A percentile compares a stretch with the other conserved stretches of the same genome.
Conservation (phyloP, 2,888 invertebrate genomes). For the Aspidiotus destructor region DNA sequence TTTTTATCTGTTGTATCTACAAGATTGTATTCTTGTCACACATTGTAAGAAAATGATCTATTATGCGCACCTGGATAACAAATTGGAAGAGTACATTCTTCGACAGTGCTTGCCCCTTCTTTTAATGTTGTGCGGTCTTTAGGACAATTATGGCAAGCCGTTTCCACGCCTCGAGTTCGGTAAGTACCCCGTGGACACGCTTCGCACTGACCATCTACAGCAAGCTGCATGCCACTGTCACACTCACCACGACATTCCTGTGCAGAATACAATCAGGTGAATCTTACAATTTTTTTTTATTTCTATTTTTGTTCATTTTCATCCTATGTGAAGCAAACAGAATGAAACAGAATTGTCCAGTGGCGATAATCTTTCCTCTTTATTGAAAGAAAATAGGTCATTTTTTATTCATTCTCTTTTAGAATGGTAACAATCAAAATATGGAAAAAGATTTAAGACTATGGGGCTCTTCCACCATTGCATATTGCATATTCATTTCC, state of each 20-base stretch:
- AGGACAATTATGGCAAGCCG: conserved; percentile 80
- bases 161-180: conserved; percentile 75
- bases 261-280: background rate
- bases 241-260: conserved; percentile 83
- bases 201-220: conserved; percentile 80
- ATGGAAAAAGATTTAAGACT: no score
- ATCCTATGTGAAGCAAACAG: background rate
- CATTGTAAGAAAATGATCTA: background rate
- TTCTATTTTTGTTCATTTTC: background rate
- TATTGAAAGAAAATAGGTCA: no score
- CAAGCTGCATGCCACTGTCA: conserved; percentile 71
- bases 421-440: no score
- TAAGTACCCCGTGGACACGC: conserved; percentile 82
- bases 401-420: no score
- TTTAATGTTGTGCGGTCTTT: conserved; percentile 81
- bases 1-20: background rate
- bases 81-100: conserved; percentile 86
- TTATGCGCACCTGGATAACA: conserved; percentile 57
- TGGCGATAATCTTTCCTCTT: no score
- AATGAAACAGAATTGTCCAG: no score
- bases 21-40: background rate
- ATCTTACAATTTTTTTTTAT: background rate
- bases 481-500: no score
- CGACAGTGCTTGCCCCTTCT: conserved; percentile 68
- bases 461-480: no score